phyloP scores from a whole-genome alignment of 2,113 vertebrate genomes.

The Todiramphus chloris region DNA sequence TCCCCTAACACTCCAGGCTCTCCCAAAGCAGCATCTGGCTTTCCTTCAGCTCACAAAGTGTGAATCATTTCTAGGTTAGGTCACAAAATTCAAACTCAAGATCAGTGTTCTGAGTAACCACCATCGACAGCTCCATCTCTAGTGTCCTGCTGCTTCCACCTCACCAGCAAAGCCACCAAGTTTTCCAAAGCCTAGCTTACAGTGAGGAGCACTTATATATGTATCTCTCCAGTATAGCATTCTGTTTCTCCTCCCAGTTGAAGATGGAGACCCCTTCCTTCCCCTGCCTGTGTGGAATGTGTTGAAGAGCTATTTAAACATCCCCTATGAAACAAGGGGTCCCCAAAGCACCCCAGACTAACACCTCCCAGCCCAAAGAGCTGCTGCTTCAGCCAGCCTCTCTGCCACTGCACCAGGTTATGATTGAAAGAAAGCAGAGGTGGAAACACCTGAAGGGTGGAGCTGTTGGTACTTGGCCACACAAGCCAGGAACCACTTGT shows the following conservation, averaged over 20 bases:
- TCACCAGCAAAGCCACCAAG: not conserved
- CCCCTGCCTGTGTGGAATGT: not conserved
- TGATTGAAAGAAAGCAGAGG: not conserved
- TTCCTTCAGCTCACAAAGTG: not conserved
- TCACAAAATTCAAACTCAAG: not conserved
- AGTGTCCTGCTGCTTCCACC: not conserved
- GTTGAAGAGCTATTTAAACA: not conserved
- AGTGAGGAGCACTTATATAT: not conserved
- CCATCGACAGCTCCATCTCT: accelerated
- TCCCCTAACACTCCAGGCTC: not conserved
- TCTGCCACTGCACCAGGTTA: not conserved
- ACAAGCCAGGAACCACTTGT: not conserved
- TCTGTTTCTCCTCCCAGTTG: not conserved
- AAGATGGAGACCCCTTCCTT: not conserved
- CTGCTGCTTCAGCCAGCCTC: not conserved
- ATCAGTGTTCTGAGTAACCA: not conserved
- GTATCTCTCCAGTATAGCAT: not conserved
- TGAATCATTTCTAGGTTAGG: accelerated
- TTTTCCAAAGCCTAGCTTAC: not conserved
- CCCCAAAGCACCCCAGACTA: not conserved
- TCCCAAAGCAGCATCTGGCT: not conserved
- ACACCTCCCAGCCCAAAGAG: not conserved
- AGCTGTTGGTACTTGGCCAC: not conserved
- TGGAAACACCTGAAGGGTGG: not conserved
- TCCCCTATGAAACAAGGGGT: not conserved